Base-by-base conservation (phyloP, 1,140 invertebrate species). In the Formica selysi region DNA sequence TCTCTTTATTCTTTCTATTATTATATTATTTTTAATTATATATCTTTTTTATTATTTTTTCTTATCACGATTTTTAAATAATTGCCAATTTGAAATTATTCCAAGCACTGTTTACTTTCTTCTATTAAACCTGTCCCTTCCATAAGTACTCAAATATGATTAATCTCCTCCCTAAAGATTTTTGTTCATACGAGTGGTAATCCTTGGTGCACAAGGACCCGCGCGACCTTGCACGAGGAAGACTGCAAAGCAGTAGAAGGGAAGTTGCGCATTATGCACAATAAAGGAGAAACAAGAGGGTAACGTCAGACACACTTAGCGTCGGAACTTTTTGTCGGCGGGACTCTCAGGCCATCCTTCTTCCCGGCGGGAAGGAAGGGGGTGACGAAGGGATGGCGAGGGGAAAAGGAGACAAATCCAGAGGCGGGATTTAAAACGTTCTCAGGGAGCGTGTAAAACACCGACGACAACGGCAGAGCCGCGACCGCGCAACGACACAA, bases 241-340 rank as follows among this genome's bases (percentile, higher is more conserved):
- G 59, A 54, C 29, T 16, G 48, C 29, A 26, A 51, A 22, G 44
- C 1, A 44, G 44, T 10, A 11, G 54, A 54, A 57, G 74, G 85
- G 68, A 90, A 90, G 74, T 78, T 62, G 73, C 76, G 74, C 83
- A 86, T 87, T 91, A 89, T 84, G 85, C 86, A 86, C 76, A 83
- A 91, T 89, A 88, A 86, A 88, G 65, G 87, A 87, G 86, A 87
- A 91, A 91, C 73, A 86, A 88, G 85, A 89, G 90, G 68, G 74
- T 71, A 89, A 91, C 88, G 90, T 91, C 88, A 91, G 90, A 81
- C 74, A 88, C 88, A 91, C 88, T 91, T 91, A 91, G 84, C 83
- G 90, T 88, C 67, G 87, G 76, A 81, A 92, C 84, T 90, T 92
- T 91, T 90, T 91, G 89, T 83, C 76, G 76, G 65, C 76, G 65